Conservation (phyloP, 2,888 invertebrate genomes). For the Palloptera scutellata region DNA sequence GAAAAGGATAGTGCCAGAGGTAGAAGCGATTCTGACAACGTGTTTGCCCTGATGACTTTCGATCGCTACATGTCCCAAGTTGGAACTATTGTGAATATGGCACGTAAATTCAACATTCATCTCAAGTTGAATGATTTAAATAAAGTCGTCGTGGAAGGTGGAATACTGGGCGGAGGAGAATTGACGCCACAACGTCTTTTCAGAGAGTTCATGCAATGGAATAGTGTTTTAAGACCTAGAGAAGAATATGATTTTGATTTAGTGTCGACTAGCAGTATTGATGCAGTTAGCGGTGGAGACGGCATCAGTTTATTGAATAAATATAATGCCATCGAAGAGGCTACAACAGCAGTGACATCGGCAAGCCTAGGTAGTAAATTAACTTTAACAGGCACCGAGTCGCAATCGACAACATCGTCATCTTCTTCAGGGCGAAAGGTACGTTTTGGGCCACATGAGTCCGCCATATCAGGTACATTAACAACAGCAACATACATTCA, state of each 20-base stretch:
- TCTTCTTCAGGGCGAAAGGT: conserved; percentile 14
- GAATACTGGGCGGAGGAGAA: conserved; percentile 2
- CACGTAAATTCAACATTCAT: conserved; percentile 41
- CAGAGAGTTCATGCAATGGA: conserved; percentile 38
- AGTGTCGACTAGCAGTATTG: not conserved
- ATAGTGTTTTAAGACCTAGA: conserved; percentile 10
- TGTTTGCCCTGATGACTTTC: conserved; percentile 35
- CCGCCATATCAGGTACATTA: conserved; percentile 9
- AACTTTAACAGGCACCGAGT: not conserved
- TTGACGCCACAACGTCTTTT: conserved; percentile 6
- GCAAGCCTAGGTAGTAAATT: not conserved
- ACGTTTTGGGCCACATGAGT: conserved; percentile 12
- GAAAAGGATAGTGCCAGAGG: not conserved
- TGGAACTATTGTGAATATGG: conserved; percentile 33
- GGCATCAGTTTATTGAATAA: too few relatives aligned
- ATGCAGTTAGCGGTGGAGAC: not conserved
- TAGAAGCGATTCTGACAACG: conserved; percentile 7
- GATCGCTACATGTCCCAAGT: conserved; percentile 42
- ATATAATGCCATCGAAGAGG: not conserved
- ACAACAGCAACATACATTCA: conserved; percentile 24
- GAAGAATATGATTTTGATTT: conserved; percentile 10
- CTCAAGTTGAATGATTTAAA: conserved; percentile 36
- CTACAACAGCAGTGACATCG: not conserved
- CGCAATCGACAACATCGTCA: not conserved
- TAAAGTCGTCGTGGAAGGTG: conserved; percentile 21